These are phyloP conservation scores for Stictonetta naevosa DNA, from an alignment of 2,113 vertebrate genomes.

Conservation along the genomic window DNA sequence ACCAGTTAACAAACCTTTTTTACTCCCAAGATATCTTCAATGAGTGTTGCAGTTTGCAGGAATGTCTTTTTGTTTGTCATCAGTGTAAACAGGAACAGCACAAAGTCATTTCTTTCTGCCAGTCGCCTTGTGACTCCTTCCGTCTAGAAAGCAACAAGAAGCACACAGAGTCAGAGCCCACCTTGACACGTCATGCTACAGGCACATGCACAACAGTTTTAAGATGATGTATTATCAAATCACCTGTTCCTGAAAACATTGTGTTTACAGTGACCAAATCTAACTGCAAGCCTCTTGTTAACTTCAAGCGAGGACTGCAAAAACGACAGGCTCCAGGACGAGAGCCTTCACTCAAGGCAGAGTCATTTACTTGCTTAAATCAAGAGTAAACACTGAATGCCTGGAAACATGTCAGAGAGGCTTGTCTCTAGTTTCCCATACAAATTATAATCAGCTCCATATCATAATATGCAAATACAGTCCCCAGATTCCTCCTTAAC, in stretches of 20 bases:
- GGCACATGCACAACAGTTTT: background rate
- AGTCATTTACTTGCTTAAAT: background rate
- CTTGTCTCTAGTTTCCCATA: background rate
- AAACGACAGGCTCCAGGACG: background rate
- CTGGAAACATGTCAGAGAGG: background rate
- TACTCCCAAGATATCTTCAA: constrained; percentile 94
- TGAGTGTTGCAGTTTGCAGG: constrained; percentile 93
- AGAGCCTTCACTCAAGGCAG: background rate
- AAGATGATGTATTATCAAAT: background rate
- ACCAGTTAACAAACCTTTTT: constrained; percentile 86
- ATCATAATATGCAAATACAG: background rate
- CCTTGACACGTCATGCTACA: background rate
- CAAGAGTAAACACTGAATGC: background rate
- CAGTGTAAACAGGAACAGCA: constrained; percentile 92
- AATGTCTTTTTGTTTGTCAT: constrained; percentile 98
- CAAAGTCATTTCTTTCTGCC: constrained; percentile 93
- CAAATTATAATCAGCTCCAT: background rate
- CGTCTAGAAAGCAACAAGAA: constrained; percentile 75
- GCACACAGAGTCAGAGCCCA: background rate
- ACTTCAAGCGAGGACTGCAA: too few species aligned
- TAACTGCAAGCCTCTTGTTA: too few species aligned
- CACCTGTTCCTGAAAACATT: background rate
- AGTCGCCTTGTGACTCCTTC: constrained; percentile 92
- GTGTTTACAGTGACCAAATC: background rate
- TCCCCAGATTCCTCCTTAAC: background rate